Evolutionary conservation across 2,888 invertebrate species (phyloP), one percentile per base, ranked within the genome.

Genomic region (Acanthopleura granulata): DNA sequence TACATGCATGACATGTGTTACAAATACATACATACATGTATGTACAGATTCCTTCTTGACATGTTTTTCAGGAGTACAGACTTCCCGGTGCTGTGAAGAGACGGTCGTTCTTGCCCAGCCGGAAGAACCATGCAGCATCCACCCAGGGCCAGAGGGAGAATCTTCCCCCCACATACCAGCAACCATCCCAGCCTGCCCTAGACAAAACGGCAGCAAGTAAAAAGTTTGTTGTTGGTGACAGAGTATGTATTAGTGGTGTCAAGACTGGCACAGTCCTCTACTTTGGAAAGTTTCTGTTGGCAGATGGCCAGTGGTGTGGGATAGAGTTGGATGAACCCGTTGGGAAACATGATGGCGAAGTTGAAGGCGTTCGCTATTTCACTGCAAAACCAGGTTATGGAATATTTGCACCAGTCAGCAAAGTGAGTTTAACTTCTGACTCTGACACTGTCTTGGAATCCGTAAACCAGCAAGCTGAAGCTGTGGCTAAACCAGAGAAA

Each of bases 281-380:
- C 88, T 91, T 93, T 78, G 94, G 94, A 4, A 88, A 90, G 51
- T 92, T 93, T 12, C 91, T 93, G 71, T 91, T 93, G 69, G 93
- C 93, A 57, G 90, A 91, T 16, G 93, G 93, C 3, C 78, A 92
- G 27, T 94, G 93, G 93, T 94, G 94, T 88, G 94, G 94, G 14
- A 91, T 94, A 70, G 93, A 94, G 88, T 89, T 94, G 74, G 90
- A 91, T 75, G 91, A 91, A 69, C 89, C 92, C 9, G 91, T 91
- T 77, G 94, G 94, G 27, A 93, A 93, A 83, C 93, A 94, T 89
- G 93, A 94, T 90, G 94, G 94, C 66, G 89, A 91, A 62, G 92
- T 94, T 16, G 91, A 92, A 77, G 94, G 93, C 16, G 91, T 93
- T 66, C 91, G 92, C 22, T 94, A 94, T 88, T 94, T 94, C 88